Percentiles rank a stretch among this genome's conserved stretches.
These are phyloP conservation scores for Stichopus chloronotus DNA, from an alignment of 35 echinoderm and acorn worm species.

Conservation along the genomic window DNA sequence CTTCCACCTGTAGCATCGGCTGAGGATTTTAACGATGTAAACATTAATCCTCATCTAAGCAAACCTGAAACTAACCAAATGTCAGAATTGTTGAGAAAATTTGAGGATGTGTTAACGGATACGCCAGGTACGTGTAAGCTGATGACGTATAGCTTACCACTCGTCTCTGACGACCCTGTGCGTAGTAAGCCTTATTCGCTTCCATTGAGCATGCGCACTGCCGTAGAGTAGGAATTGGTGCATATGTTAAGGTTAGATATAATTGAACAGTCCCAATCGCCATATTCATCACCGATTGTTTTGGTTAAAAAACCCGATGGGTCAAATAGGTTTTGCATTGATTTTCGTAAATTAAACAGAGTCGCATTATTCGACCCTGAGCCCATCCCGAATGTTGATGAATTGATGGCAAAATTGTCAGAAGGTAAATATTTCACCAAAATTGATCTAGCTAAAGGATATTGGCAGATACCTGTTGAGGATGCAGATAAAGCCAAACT, in stretches of 20 bases:
- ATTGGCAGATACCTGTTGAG: constrained; percentile 48
- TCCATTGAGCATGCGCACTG: constrained; percentile 20
- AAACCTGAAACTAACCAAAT: too few relatives aligned
- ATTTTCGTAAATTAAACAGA: neutral
- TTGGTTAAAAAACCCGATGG: constrained; percentile 55
- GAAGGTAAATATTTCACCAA: constrained; percentile 55
- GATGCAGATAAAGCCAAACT: neutral
- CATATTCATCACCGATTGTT: constrained; percentile 62
- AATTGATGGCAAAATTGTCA: constrained; percentile 19
- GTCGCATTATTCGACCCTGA: too few relatives aligned
- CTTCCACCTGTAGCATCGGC: too few relatives aligned
- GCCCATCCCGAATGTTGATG: neutral
- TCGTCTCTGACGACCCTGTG: too few relatives aligned
- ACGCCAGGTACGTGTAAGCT: too few relatives aligned
- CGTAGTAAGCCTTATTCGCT: too few relatives aligned
- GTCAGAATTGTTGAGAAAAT: too few relatives aligned
- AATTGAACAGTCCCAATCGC: constrained; percentile 52
- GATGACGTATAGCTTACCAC: too few relatives aligned
- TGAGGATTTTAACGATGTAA: too few relatives aligned
- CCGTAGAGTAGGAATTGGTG: constrained; percentile 36
- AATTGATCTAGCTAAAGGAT: constrained; percentile 49
- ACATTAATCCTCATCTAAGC: too few relatives aligned
- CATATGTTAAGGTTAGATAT: constrained; percentile 46
- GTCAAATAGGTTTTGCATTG: neutral
- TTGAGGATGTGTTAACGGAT: too few relatives aligned